Evolutionary conservation across 1,140 invertebrate species (phyloP), one percentile per base, ranked within the genome.

Genomic region (Lasioglossum baleicum): DNA sequence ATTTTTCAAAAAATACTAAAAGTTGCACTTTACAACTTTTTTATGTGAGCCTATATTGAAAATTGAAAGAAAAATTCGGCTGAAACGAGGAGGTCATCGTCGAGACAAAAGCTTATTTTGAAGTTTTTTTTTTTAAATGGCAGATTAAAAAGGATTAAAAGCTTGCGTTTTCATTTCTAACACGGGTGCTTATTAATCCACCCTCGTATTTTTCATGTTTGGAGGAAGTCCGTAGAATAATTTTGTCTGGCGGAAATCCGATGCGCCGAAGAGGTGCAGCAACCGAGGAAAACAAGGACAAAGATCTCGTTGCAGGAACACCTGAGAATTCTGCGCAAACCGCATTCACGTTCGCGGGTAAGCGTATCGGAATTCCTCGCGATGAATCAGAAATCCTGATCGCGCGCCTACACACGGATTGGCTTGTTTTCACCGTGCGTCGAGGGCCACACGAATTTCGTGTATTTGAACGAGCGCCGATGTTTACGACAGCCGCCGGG

Each of bases 321-420:
- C 61, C 68, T 69, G 75, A 66, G 63, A 61, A 75, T 75, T 66
- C 75, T 40, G 20, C 75, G 48, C 68, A 76, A 85, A 85, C 63
- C 40, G 61, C 42, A 78, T 71, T 66, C 66, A 71, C 22, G 67
- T n/a, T 42, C 51, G 60, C 58, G 53, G 35, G 80, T 85, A 85
- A 86, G 42, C 65, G 22, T 58, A 70, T 66, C 66, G 84, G 84
- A 80, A 86, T 86, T 77, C 17, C 35, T 13, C 11, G 15, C 53
- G 80, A 51, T 86, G 84, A 86, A 58, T 86, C 84, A 85, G 84
- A 80, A 80, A 84, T 74, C 61, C 48, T 53, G 48, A 31, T 10
- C 8, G 58, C 8, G 58, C 40, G 75, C 48, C 13, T 65, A 66
- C 22, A 17, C 61, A 15, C 13, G 10, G 10, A 10, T 13, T 26